These are phyloP conservation scores for Machimus atricapillus DNA, from an alignment of 2,888 invertebrate species.

Conservation along the genomic window DNA sequence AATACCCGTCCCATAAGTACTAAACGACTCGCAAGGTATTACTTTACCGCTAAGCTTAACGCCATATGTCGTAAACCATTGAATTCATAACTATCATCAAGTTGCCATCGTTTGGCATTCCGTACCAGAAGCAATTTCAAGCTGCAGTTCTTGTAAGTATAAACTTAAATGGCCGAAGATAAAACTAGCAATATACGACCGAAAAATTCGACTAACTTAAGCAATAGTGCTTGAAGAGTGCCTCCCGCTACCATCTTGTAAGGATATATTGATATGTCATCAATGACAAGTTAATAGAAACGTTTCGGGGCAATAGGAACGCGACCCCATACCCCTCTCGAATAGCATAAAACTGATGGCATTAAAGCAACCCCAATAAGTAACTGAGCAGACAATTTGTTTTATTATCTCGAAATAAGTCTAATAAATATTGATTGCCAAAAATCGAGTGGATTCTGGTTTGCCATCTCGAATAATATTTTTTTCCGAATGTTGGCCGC, in stretches of 20 bases:
- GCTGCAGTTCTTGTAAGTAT: not conserved
- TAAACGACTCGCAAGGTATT: not conserved
- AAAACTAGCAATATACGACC: not conserved
- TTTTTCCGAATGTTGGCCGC: not conserved
- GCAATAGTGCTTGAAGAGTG: not conserved
- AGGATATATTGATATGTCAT: slow-evolving; percentile 14
- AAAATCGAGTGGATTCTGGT: slow-evolving; percentile 14
- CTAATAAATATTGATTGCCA: slow-evolving; percentile 46
- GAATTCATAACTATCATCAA: slow-evolving; percentile 1
- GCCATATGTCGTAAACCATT: not conserved
- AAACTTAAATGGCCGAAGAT: not conserved
- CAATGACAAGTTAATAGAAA: slow-evolving; percentile 28
- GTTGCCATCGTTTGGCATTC: not conserved
- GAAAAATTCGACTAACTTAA: not conserved
- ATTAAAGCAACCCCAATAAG: slow-evolving; percentile 31
- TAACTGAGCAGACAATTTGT: slow-evolving; percentile 43
- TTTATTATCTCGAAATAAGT: slow-evolving; percentile 43
- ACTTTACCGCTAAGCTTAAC: not conserved
- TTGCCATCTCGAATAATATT: not conserved
- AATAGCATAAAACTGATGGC: not conserved
- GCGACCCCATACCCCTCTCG: not conserved
- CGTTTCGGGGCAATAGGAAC: not conserved
- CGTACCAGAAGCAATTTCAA: not conserved
- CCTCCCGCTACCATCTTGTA: not conserved
- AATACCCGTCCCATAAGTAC: not conserved